These are phyloP conservation scores for Leptinotarsa rubiginosa DNA, from an alignment of 2,888 invertebrate genomes.

Conservation along the genomic window DNA sequence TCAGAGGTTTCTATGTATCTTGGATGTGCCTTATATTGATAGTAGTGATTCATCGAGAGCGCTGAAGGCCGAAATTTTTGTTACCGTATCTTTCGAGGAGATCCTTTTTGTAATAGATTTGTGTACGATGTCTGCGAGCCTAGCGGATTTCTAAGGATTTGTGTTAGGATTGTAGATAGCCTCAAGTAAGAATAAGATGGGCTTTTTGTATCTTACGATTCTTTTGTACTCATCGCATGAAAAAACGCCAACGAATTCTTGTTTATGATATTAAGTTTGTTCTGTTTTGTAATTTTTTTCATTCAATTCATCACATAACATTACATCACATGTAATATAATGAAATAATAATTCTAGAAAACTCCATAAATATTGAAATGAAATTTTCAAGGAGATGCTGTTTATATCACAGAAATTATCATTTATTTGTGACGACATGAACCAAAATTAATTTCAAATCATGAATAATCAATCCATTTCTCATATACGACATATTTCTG, in stretches of 20 bases:
- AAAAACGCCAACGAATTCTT: conserved; percentile 44
- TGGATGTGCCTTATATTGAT: conserved; percentile 38
- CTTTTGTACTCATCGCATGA: conserved; percentile 47
- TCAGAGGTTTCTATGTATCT: conserved; percentile 18
- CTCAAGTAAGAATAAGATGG: conserved; percentile 46
- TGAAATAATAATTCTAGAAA: too few species aligned
- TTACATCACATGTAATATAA: too few species aligned
- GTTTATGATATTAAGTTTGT: not conserved
- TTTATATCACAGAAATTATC: too few species aligned
- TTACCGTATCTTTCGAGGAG: conserved; percentile 47
- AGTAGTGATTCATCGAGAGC: conserved; percentile 25
- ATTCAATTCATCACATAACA: too few species aligned
- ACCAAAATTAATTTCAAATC: too few species aligned
- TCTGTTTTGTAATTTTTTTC: too few species aligned
- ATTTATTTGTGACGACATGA: too few species aligned
- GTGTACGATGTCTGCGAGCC: conserved; percentile 50
- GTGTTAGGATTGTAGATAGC: conserved; percentile 64
- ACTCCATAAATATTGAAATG: too few species aligned
- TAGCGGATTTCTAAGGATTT: conserved; percentile 58
- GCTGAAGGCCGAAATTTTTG: conserved; percentile 46
- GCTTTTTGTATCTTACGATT: conserved; percentile 52
- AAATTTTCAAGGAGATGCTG: too few species aligned
- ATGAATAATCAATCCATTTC: too few species aligned
- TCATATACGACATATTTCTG: too few species aligned
- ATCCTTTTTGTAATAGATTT: conserved; percentile 52